Conservation (phyloP, 2,797 vertebrate species). For the Myripristis murdjan region DNA sequence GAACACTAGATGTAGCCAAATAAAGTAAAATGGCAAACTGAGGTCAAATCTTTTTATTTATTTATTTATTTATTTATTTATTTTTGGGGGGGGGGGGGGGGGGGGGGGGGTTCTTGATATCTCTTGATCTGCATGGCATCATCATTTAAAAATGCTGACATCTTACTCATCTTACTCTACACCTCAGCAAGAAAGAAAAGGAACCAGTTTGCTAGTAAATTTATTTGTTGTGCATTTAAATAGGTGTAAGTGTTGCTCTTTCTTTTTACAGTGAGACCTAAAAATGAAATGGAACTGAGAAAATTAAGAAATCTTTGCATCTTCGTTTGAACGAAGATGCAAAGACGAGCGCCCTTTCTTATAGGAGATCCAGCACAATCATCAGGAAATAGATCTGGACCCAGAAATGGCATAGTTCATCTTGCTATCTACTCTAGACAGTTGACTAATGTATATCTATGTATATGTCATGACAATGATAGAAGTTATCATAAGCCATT, state of each 20-base stretch:
- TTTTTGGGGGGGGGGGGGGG: no score
- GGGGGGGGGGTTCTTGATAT: no score
- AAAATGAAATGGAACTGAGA: background rate
- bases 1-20: no score
- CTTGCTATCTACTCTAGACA: background rate
- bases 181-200: background rate
- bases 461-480: background rate
- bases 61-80: no score
- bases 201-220: background rate
- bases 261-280: background rate
- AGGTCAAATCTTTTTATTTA: no score
- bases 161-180: no score
- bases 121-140: background rate
- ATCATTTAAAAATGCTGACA: no score
- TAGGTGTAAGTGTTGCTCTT: background rate
- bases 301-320: background rate
- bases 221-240: background rate
- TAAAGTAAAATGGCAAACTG: no score
- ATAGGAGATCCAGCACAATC: background rate
- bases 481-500: background rate
- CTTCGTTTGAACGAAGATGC: background rate
- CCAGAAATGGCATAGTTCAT: background rate
- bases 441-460: background rate
- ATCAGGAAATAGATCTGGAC: background rate
- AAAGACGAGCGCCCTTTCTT: background rate